Evolutionary conservation across 1,140 invertebrate species (phyloP), one percentile per base, ranked within the genome.

Genomic region (Coptotermes formosanus): DNA sequence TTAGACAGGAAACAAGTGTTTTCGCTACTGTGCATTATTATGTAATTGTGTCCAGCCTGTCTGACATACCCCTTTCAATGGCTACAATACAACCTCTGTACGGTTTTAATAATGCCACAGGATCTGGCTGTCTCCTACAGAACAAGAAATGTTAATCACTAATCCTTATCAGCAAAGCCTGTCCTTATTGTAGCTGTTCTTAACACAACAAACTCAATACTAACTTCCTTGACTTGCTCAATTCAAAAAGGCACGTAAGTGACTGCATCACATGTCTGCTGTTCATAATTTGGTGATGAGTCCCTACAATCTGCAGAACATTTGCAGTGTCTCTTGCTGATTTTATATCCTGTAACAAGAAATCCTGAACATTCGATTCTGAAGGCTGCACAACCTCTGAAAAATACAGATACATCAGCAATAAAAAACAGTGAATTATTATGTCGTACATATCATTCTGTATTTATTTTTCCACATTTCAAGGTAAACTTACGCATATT

Each of bases 271-370:
- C 32, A 83, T 88, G 88, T 43, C 21, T 86, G 21, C 19, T 45
- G 75, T 84, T 89, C 89, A 87, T 88, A 45, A 81, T 88, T 81
- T 85, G 32, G 30, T 84, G 86, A 87, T 88, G 86, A 87, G 59
- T 32, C 23, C 85, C 82, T 82, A 88, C 52, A 21, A 87, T 64
- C 55, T 87, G 43, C 21, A 88, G 48, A 2, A 88, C 64, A 82
- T 87, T 85, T 83, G 44, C 43, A 14, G 86, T 84, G 69, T 87
- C 25, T 38, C 52, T 86, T 43, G 86, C 82, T 38, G 14, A 84
- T 32, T 82, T 88, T 25, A 88, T 86, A 86, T 82, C 86, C 32
- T 38, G 52, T 25, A 87, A 69, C 55, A 88, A 82, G 82, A 86
- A 30, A 52, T 87, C 87, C 48, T 86, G 82, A 23, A 38, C 25